phyloP scores from a whole-genome alignment of 2,113 vertebrate species.

The Siniperca knerii region DNA sequence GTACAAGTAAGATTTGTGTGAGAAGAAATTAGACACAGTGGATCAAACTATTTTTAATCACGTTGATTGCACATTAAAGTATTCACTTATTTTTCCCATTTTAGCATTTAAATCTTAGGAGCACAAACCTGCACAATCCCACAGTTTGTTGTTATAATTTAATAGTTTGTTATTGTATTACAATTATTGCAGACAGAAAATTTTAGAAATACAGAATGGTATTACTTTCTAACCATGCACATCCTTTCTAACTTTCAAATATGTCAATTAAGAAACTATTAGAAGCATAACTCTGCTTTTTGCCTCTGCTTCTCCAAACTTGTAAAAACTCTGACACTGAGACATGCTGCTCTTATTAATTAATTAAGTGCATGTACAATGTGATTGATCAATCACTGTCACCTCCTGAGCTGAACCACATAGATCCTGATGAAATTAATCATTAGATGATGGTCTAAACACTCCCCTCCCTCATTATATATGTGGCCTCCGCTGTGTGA shows the following conservation, averaged over 20 bases:
- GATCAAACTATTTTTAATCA: slow-evolving; percentile 19
- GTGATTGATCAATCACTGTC: slow-evolving; percentile 17
- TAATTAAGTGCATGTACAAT: not conserved
- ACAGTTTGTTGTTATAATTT: not conserved
- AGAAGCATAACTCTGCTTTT: not conserved
- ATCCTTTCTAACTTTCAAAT: not conserved
- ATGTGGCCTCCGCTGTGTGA: not conserved
- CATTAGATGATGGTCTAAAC: not conserved
- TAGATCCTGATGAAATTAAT: slow-evolving; percentile 6
- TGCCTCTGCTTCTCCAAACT: not conserved
- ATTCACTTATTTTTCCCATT: slow-evolving; percentile 17
- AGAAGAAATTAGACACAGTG: slow-evolving; percentile 13
- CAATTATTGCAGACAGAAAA: not conserved
- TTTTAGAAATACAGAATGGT: not conserved
- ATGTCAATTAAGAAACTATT: not conserved
- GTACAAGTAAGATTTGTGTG: not conserved
- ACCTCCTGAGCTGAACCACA: not conserved
- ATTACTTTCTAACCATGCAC: not conserved
- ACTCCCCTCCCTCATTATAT: not conserved
- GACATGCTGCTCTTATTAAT: not conserved
- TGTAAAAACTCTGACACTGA: not conserved
- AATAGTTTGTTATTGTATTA: not conserved
- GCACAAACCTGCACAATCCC: not conserved
- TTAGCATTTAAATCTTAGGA: slow-evolving; percentile 1
- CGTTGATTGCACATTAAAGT: slow-evolving; percentile 18